phyloP scores from a whole-genome alignment of 2,797 vertebrate genomes.

The Rhynchonycteris naso region DNA sequence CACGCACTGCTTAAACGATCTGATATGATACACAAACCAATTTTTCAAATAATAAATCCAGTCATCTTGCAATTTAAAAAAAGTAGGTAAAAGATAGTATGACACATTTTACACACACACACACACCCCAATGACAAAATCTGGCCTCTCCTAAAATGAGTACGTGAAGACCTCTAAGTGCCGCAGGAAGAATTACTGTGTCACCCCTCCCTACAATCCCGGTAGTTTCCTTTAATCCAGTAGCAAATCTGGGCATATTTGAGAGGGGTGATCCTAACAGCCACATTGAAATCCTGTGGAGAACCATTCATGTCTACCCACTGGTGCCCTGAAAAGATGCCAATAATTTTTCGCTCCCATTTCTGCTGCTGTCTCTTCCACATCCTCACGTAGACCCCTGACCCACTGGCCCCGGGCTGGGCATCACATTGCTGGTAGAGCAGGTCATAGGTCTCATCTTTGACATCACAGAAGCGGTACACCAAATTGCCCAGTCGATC shows the following conservation, averaged over 20 bases:
- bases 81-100: slow-evolving; percentile 56
- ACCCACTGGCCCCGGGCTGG: slow-evolving; percentile 96
- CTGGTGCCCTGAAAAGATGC: slow-evolving; percentile 98
- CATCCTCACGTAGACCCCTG: slow-evolving; percentile 97
- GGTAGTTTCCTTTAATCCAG: slow-evolving; percentile 99
- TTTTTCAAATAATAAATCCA: slow-evolving; percentile 72
- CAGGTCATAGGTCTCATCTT: slow-evolving; percentile 95
- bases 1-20: slow-evolving; percentile 54
- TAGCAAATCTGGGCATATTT: slow-evolving; percentile 99
- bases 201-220: slow-evolving; percentile 96
- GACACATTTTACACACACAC: not conserved
- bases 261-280: slow-evolving; percentile 96
- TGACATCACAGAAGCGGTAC: slow-evolving; percentile 96
- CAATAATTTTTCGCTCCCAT: slow-evolving; percentile 98
- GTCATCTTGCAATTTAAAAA: slow-evolving; percentile 65
- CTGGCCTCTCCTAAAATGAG: slow-evolving; percentile 74
- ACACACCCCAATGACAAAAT: slow-evolving; percentile 37
- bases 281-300: slow-evolving; percentile 97
- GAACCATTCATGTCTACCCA: slow-evolving; percentile 96
- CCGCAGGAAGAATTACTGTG: slow-evolving; percentile 37
- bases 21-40: slow-evolving; percentile 63
- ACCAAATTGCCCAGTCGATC: slow-evolving; percentile 95
- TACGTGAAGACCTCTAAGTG: slow-evolving; percentile 76
- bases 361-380: slow-evolving; percentile 92
- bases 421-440: slow-evolving; percentile 98